Conservation (phyloP, 2,888 invertebrate species). For the Loripinus fragilis region DNA sequence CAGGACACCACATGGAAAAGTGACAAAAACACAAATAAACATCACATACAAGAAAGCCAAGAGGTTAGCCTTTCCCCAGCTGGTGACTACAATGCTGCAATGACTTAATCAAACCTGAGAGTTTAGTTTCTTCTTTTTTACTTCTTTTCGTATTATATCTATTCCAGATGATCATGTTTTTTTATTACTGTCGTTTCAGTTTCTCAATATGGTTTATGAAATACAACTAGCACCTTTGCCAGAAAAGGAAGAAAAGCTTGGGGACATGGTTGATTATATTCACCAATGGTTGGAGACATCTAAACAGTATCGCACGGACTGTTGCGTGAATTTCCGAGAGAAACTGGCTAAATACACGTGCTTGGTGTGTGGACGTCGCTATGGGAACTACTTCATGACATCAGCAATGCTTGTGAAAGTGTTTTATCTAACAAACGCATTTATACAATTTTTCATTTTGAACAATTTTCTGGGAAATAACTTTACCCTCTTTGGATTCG, state of each 20-base stretch:
- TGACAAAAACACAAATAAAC: too few species aligned
- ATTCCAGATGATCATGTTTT: too few species aligned
- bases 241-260: conserved; percentile 69
- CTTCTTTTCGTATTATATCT: too few species aligned
- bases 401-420: conserved; percentile 76
- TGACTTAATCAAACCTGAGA: too few species aligned
- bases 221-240: conserved; percentile 66
- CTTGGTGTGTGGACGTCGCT: conserved; percentile 73
- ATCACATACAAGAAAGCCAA: too few species aligned
- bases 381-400: conserved; percentile 78
- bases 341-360: conserved; percentile 71
- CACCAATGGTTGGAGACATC: conserved; percentile 71
- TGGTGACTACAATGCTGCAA: too few species aligned
- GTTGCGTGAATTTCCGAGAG: conserved; percentile 66
- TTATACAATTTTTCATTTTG: conserved; percentile 78
- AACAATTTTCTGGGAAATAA: conserved; percentile 77
- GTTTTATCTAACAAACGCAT: conserved; percentile 76
- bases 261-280: conserved; percentile 71
- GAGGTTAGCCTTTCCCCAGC: too few species aligned
- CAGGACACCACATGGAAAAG: too few species aligned
- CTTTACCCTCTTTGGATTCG: conserved; percentile 76
- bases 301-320: conserved; percentile 68
- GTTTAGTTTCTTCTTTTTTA: too few species aligned
- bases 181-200: too few species aligned
- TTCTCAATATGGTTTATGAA: conserved; percentile 56